These are phyloP conservation scores for Acromyrmex charruanus DNA, from an alignment of 1,140 invertebrate genomes.

Conservation along the genomic window DNA sequence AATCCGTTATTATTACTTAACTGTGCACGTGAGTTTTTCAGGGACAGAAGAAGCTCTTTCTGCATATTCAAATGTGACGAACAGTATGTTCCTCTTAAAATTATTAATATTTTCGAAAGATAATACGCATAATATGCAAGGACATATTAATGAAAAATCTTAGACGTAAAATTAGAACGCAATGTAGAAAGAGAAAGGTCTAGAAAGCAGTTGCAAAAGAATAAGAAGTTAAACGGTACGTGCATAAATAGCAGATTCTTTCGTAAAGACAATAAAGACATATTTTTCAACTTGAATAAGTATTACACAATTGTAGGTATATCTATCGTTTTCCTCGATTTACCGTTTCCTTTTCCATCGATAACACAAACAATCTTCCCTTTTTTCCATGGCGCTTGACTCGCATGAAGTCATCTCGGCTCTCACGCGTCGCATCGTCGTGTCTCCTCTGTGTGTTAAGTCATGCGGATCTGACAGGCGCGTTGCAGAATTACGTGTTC, in stretches of 20 bases:
- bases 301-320: not conserved
- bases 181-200: not conserved
- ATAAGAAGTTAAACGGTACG: not conserved
- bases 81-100: not conserved
- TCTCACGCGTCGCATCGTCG: conserved; percentile 3
- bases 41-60: too few species aligned
- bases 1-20: too few species aligned
- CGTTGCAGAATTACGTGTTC: conserved; percentile 47
- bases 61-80: too few species aligned
- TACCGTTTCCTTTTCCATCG: not conserved
- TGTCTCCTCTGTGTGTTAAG: conserved; percentile 41
- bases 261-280: not conserved
- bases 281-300: not conserved
- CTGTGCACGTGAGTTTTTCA: too few species aligned
- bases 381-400: conserved; percentile 3
- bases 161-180: not conserved
- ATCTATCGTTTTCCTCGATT: conserved; percentile 23
- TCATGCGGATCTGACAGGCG: conserved; percentile 53
- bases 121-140: too few species aligned
- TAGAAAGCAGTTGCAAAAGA: not conserved
- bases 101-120: not conserved
- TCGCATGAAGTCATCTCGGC: conserved; percentile 22
- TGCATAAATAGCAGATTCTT: not conserved
- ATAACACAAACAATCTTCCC: not conserved
- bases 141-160: not conserved